These are phyloP conservation scores for Agrochola lychnidis DNA, from an alignment of 2,888 invertebrate species.

Conservation along the genomic window DNA sequence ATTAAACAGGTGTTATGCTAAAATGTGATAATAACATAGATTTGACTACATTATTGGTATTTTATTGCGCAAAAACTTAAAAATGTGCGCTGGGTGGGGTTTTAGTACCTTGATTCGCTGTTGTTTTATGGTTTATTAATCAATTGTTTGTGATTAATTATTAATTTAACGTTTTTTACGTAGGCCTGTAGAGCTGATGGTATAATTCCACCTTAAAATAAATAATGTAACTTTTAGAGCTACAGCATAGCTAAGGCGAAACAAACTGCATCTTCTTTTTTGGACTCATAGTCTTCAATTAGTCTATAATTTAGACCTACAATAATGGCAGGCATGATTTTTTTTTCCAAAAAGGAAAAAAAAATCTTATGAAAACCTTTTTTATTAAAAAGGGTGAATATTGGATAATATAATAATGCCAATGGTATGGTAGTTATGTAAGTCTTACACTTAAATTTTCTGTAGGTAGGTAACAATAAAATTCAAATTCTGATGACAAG, in stretches of 20 bases:
- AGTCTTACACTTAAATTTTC: background rate
- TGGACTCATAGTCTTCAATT: background rate
- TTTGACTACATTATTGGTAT: constrained; percentile 51
- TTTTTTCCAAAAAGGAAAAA: background rate
- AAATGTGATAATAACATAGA: constrained; percentile 61
- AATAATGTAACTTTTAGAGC: background rate
- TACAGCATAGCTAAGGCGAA: background rate
- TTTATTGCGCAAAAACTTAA: constrained; percentile 55
- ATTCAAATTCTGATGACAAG: constrained; percentile 33
- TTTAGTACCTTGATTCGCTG: constrained; percentile 35
- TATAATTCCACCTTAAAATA: background rate
- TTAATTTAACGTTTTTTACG: constrained; percentile 17
- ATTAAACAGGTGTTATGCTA: constrained; percentile 69
- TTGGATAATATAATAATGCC: too few relatives aligned
- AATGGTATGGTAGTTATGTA: background rate
- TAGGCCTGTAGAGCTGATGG: background rate
- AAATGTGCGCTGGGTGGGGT: constrained; percentile 58
- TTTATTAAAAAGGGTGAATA: too few relatives aligned
- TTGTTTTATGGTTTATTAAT: constrained; percentile 53
- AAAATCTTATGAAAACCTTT: background rate
- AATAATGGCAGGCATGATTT: background rate
- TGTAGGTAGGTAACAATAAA: constrained; percentile 19
- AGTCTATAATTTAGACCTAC: background rate
- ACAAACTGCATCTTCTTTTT: background rate
- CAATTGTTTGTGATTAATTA: constrained; percentile 36